These are phyloP conservation scores for Piliocolobus tephrosceles DNA, from an alignment of 2,113 vertebrate species.

Conservation along the genomic window DNA sequence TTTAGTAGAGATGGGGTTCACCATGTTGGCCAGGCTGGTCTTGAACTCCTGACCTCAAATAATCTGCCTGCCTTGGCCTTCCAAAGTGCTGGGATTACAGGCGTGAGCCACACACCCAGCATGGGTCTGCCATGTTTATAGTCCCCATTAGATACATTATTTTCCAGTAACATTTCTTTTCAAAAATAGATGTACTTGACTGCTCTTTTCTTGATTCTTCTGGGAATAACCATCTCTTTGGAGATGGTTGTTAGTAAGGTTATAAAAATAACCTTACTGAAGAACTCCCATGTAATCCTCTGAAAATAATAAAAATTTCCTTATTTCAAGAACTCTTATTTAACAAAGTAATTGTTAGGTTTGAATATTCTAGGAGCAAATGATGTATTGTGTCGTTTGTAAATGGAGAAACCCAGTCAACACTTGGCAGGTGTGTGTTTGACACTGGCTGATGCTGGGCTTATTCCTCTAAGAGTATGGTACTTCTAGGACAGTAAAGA, in stretches of 20 bases:
- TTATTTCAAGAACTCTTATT: background rate
- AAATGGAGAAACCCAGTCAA: background rate
- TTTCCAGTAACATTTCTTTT: background rate
- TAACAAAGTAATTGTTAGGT: background rate
- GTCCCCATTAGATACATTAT: background rate
- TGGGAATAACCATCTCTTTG: background rate
- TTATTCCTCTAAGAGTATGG: background rate
- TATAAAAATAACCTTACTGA: background rate
- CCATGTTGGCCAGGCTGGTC: no score
- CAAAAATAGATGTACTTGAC: background rate
- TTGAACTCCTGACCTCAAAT: no score
- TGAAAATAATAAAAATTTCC: background rate
- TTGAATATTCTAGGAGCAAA: background rate
- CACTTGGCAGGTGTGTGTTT: background rate
- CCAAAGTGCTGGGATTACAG: no score
- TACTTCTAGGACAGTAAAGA: background rate
- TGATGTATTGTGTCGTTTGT: background rate
- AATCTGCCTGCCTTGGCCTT: no score
- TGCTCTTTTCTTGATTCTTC: background rate
- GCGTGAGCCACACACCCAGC: no score
- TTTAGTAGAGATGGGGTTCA: no score
- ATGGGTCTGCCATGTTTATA: background rate
- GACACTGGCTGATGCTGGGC: background rate
- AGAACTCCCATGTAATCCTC: background rate
- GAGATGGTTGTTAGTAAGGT: background rate